phyloP scores from a whole-genome alignment of 53 echinoderm and acorn worm species.

The Holothuria leucospilota region DNA sequence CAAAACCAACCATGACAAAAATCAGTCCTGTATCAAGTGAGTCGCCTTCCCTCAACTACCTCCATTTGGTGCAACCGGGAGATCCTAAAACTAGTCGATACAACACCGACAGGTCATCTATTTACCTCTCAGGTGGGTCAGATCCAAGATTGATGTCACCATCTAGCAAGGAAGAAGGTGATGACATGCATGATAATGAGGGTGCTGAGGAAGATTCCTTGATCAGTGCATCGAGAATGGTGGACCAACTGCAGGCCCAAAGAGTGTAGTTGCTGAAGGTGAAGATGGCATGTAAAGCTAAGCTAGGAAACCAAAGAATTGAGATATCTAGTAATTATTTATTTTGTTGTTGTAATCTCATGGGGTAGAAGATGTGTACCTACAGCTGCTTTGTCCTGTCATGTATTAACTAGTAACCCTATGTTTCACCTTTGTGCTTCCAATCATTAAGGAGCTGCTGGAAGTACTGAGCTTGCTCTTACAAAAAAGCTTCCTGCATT shows the following conservation, averaged over 20 bases:
- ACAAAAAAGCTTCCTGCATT: too few species aligned
- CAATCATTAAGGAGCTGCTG: too few species aligned
- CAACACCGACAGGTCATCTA: constrained; percentile 5
- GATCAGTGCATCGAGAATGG: constrained; percentile 39
- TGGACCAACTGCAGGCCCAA: constrained; percentile 33
- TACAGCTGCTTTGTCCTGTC: too few species aligned
- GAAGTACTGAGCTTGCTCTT: too few species aligned
- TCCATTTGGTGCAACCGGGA: constrained; percentile 3
- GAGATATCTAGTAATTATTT: neutral
- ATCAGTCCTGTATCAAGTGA: neutral
- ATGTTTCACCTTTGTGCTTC: too few species aligned
- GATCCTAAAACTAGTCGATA: constrained; percentile 22
- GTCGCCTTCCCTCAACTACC: constrained; percentile 19
- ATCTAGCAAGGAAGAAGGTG: neutral
- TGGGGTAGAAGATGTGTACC: too few species aligned
- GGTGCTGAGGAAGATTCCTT: constrained; percentile 16
- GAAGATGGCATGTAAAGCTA: neutral
- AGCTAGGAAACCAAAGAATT: constrained; percentile 56
- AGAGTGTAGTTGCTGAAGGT: constrained; percentile 23
- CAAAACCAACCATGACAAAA: constrained; percentile 6
- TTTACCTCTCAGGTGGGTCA: constrained; percentile 15
- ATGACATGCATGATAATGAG: neutral
- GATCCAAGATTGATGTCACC: constrained; percentile 21
- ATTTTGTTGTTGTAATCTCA: neutral
- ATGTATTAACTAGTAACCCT: too few species aligned